phyloP scores from a whole-genome alignment of 2,113 vertebrate genomes.

The Poeciliopsis prolifica region DNA sequence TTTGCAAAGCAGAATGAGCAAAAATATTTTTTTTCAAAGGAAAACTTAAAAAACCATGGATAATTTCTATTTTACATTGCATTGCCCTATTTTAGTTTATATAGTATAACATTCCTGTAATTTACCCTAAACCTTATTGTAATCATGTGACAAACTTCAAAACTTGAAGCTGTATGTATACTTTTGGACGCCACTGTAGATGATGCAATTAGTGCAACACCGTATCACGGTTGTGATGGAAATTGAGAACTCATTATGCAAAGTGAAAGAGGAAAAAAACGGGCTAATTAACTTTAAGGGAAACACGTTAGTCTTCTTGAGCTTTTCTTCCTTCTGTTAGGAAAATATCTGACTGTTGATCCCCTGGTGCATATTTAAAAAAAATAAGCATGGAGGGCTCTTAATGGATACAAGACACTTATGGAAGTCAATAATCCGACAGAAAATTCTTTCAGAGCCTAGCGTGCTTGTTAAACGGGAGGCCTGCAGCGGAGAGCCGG shows the following conservation, averaged over 20 bases:
- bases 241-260: slow-evolving; percentile 56
- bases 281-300: slow-evolving; percentile 66
- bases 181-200: background rate
- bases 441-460: slow-evolving; percentile 32
- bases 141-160: background rate
- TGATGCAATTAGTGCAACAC: slow-evolving; percentile 7
- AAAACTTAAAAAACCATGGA: no score
- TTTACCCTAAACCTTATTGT: background rate
- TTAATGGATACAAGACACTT: slow-evolving; percentile 47
- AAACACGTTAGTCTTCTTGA: slow-evolving; percentile 46
- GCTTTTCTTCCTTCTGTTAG: slow-evolving; percentile 54
- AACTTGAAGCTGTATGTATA: background rate
- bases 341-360: slow-evolving; percentile 46
- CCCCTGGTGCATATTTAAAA: slow-evolving; percentile 44
- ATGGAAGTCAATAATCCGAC: slow-evolving; percentile 41
- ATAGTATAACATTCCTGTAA: background rate
- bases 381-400: slow-evolving; percentile 34
- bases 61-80: no score
- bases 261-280: slow-evolving; percentile 51
- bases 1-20: no score
- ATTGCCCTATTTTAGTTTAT: background rate
- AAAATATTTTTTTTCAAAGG: no score
- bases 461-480: slow-evolving; percentile 5
- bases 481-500: slow-evolving; percentile 1
- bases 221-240: slow-evolving; percentile 34